These are phyloP conservation scores for Ophion slaviceki DNA, from an alignment of 2,888 invertebrate genomes.

Conservation along the genomic window DNA sequence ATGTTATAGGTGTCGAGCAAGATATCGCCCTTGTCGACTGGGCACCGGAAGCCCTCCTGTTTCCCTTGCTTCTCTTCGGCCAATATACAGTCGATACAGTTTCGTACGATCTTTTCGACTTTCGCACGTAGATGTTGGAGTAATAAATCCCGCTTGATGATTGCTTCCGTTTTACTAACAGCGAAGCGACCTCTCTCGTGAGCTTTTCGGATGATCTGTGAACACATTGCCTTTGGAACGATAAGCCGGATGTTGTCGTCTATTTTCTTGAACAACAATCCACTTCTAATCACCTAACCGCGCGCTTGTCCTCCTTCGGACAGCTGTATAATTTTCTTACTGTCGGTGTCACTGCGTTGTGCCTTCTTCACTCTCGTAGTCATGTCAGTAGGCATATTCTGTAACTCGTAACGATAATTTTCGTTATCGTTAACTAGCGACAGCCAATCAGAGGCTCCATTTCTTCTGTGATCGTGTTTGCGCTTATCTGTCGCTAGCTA, in stretches of 20 bases:
- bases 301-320: no score
- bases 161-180: constrained; percentile 58
- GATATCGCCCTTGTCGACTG: constrained; percentile 56
- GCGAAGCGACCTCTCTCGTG: constrained; percentile 65
- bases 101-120: constrained; percentile 51
- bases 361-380: not conserved
- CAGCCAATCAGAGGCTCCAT: not conserved
- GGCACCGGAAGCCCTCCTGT: constrained; percentile 59
- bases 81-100: constrained; percentile 67
- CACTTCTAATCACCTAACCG: constrained; percentile 6
- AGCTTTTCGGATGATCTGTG: constrained; percentile 54
- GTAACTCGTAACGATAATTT: not conserved
- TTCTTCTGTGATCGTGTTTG: not conserved
- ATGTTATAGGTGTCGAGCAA: constrained; percentile 63
- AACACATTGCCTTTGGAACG: constrained; percentile 57
- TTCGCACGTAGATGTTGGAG: constrained; percentile 46
- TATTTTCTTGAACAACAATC: constrained; percentile 49
- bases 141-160: constrained; percentile 59
- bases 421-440: not conserved
- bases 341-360: no score
- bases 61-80: constrained; percentile 62
- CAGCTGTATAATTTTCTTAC: no score
- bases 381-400: no score
- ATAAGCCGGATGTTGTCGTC: constrained; percentile 56
- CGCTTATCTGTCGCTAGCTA: not conserved